A percentile compares a stretch with the other conserved stretches of the same genome.
Conservation (phyloP, 2,113 vertebrate genomes). For the Syngnathus floridae region DNA sequence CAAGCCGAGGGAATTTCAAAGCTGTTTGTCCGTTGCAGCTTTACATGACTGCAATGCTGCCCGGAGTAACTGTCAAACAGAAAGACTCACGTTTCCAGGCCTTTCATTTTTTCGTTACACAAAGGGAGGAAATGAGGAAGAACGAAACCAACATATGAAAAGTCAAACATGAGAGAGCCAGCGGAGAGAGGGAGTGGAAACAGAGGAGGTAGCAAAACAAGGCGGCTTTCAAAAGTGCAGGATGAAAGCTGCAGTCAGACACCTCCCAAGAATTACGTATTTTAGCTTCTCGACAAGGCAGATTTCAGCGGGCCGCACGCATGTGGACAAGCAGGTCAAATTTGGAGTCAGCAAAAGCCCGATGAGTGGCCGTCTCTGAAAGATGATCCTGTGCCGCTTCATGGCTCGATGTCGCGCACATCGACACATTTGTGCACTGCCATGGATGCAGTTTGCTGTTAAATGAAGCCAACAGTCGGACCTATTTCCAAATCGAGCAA, state of each 20-base stretch:
- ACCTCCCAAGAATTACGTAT: conserved; percentile 29
- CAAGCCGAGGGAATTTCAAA: conserved; percentile 44
- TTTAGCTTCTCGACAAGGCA: conserved; percentile 54
- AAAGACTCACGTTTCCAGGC: conserved; percentile 54
- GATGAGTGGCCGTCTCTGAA: too few species aligned
- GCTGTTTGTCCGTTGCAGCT: conserved; percentile 49
- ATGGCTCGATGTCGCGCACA: too few species aligned
- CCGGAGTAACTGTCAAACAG: conserved; percentile 47
- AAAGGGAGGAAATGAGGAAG: conserved; percentile 66
- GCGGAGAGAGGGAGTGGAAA: conserved; percentile 39
- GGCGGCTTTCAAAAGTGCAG: conserved; percentile 72
- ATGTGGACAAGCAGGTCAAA: too few species aligned
- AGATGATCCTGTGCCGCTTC: too few species aligned
- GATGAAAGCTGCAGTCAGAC: conserved; percentile 70
- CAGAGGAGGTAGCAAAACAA: conserved; percentile 69
- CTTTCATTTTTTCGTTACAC: conserved; percentile 65
- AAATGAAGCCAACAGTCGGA: too few species aligned
- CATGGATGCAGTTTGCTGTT: too few species aligned
- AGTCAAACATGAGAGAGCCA: conserved; percentile 65
- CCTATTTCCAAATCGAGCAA: too few species aligned
- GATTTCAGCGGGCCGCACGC: too few species aligned
- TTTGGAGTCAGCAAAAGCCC: too few species aligned
- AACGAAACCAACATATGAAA: conserved; percentile 69
- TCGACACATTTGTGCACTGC: too few species aligned
- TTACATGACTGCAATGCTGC: conserved; percentile 32